These are phyloP conservation scores for Biston stratarius DNA, from an alignment of 2,888 invertebrate species.

Conservation along the genomic window DNA sequence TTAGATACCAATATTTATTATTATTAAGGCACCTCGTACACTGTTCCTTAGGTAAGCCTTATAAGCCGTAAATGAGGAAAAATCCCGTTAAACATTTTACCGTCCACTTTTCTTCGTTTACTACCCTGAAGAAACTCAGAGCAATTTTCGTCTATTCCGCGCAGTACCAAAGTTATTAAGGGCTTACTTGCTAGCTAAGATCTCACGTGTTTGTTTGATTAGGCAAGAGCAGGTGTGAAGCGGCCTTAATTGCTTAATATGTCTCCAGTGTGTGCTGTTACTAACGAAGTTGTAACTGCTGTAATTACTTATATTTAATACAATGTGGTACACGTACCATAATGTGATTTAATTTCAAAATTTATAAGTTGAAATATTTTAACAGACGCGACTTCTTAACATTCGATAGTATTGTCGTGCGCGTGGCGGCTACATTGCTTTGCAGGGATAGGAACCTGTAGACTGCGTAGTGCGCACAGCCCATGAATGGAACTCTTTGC, in stretches of 20 bases:
- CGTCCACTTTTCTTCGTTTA: slow-evolving; percentile 6
- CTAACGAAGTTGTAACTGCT: slow-evolving; percentile 12
- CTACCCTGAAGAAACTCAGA: slow-evolving; percentile 1
- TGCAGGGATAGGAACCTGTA: too few species aligned
- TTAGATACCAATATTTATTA: background rate
- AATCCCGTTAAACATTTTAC: slow-evolving; percentile 4
- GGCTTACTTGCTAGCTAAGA: slow-evolving; percentile 23
- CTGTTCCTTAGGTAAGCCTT: background rate
- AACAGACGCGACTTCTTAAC: too few species aligned
- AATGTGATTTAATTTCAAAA: background rate
- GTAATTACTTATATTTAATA: background rate
- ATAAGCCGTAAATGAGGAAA: slow-evolving; percentile 7
- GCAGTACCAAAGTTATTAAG: slow-evolving; percentile 14
- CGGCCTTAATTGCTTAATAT: slow-evolving; percentile 28
- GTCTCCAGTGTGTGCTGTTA: slow-evolving; percentile 8
- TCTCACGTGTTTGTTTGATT: slow-evolving; percentile 33
- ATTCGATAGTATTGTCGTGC: too few species aligned
- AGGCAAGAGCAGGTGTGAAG: slow-evolving; percentile 32
- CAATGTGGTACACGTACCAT: background rate
- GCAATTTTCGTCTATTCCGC: slow-evolving; percentile 13
- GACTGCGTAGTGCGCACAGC: too few species aligned
- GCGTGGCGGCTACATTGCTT: too few species aligned
- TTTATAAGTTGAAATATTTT: background rate
- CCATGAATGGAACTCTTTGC: too few species aligned
- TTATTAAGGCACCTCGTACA: background rate